phyloP scores from a whole-genome alignment of 37 sponge, comb jelly and placozoan species.

The Cladorhizidae sp. region DNA sequence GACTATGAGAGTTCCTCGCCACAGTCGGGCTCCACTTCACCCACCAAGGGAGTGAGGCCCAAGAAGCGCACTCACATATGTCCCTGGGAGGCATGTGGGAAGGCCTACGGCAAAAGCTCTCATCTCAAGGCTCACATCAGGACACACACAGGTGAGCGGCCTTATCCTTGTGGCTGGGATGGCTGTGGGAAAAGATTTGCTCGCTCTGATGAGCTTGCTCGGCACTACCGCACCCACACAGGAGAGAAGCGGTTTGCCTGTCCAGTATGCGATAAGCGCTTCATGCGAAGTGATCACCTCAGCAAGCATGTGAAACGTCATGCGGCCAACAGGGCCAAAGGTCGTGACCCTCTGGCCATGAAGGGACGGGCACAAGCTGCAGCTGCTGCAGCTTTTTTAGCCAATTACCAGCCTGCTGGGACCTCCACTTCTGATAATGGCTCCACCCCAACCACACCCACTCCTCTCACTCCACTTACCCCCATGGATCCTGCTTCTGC shows the following conservation, averaged over 20 bases:
- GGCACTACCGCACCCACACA: conserved; percentile 97
- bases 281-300: conserved; percentile 98
- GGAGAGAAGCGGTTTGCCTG: conserved; percentile 98
- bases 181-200: conserved; percentile 95
- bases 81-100: conserved; percentile 87
- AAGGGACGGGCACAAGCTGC: conserved; percentile 16
- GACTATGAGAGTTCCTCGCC: conserved; percentile 22
- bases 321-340: conserved; percentile 66
- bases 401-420: conserved; percentile 2
- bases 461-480: conserved; percentile 10
- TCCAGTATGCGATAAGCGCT: conserved; percentile 95
- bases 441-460: conserved; percentile 8
- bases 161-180: conserved; percentile 95
- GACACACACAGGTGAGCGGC: conserved; percentile 98
- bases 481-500: conserved; percentile 1
- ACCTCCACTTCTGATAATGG: background rate
- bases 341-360: conserved; percentile 39
- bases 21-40: conserved; percentile 1
- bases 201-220: conserved; percentile 97
- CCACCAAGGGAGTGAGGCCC: conserved; percentile 33
- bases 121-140: conserved; percentile 98
- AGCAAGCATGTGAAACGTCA: conserved; percentile 97
- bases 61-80: conserved; percentile 89
- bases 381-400: background rate
- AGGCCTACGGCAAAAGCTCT: conserved; percentile 97